Conservation (phyloP, 1,140 invertebrate species). For the Alviniconcha marisindica region DNA sequence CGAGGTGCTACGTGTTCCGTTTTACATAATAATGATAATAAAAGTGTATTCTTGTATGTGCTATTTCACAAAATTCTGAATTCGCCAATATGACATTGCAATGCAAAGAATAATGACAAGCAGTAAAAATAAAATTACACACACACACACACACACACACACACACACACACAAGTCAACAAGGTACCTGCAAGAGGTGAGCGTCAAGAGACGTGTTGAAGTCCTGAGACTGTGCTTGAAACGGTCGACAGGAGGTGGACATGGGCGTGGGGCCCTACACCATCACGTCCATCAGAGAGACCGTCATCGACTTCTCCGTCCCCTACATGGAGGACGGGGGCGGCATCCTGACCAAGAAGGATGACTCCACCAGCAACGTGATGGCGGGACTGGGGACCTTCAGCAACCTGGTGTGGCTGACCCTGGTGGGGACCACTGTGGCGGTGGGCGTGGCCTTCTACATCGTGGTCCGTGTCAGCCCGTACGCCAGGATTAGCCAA, state of each 20-base stretch:
- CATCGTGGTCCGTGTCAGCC: conserved; percentile 52
- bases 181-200: no score
- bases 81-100: no score
- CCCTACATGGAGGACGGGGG: conserved; percentile 59
- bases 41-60: no score
- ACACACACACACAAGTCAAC: no score
- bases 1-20: no score
- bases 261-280: conserved; percentile 63
- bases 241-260: conserved; percentile 62
- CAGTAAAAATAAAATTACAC: no score
- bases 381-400: conserved; percentile 21
- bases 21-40: no score
- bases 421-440: conserved; percentile 39
- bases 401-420: conserved; percentile 47
- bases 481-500: conserved; percentile 8
- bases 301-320: conserved; percentile 62
- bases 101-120: no score
- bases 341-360: conserved; percentile 55
- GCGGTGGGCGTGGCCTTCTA: conserved; percentile 47
- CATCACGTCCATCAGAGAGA: conserved; percentile 56
- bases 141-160: no score
- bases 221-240: no score
- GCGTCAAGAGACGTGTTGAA: no score
- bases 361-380: conserved; percentile 78
- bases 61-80: no score